Evolutionary conservation across 2,797 vertebrate species (phyloP), one percentile per base, ranked within the genome.

Genomic region (Pogonophryne albipinna): DNA sequence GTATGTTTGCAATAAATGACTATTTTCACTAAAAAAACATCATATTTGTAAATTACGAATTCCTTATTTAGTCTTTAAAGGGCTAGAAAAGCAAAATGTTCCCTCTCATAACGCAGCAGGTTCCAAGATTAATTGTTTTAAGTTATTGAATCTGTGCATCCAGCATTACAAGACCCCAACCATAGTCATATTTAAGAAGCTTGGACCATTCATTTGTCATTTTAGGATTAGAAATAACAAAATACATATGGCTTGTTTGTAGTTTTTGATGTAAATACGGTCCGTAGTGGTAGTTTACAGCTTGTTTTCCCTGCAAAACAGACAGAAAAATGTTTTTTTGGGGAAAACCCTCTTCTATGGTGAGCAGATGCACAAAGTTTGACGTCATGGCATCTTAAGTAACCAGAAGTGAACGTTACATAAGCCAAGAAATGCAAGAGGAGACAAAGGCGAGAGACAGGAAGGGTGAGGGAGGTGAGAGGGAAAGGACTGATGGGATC

Each of bases 361-460:
- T 38, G 34, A 38, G 34, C 34, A 38, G 34, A 38, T 38, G 34
- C 34, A 9, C 34, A 38, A n/a, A 38, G 20, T 23, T 38, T 2
- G 8, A 64, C n/a, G 2, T 34, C 23, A 19, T 15, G 55, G 47
- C n/a, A 67, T 1, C 38, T 66, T 4, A 10, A 47, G 50, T 47
- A 12, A 45, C 16, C 10, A 16, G 52, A 14, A 74, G 67, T 46
- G 34, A 79, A 46, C 2, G 62, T 82, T 89, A 61, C 2, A 2
- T 79, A 88, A 90, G 77, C 45, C 61, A 58, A 85, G 62, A 47
- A 65, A 69, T 66, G 58, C 9, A 20, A 55, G 38, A 56, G 63
- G 31, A 70, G 46, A 60, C 47, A 56, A 17, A 50, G 47, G 6
- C 10, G 41, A 46, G 17, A 67, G 45, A 47, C 41, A 53, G 42